These are phyloP conservation scores for Pherbina coryleti DNA, from an alignment of 2,888 invertebrate genomes.

Conservation along the genomic window DNA sequence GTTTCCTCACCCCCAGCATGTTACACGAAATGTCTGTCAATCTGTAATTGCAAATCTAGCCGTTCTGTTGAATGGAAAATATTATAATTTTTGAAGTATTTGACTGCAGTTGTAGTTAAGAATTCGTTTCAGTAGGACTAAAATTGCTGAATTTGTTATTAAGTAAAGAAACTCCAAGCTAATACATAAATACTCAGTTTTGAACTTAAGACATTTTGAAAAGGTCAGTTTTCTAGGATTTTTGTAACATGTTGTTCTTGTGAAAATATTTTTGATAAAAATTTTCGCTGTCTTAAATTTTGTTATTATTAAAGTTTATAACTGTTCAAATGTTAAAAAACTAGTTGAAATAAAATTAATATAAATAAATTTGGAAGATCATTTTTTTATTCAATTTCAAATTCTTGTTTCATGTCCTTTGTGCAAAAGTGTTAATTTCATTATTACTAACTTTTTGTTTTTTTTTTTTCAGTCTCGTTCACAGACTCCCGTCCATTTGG, in stretches of 20 bases:
- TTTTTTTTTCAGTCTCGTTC: conserved; percentile 79
- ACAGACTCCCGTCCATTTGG: conserved; percentile 95
- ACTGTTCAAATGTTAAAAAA: no score
- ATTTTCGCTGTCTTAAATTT: no score
- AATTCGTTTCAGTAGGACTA: conserved; percentile 50
- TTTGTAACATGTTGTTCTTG: neutral
- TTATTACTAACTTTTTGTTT: no score
- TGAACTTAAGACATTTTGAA: neutral
- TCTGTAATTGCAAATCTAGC: conserved; percentile 52
- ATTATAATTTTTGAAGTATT: neutral
- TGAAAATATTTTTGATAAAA: no score
- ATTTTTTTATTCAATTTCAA: no score
- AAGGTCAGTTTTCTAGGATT: no score
- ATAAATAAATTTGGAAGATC: no score
- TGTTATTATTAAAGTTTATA: no score
- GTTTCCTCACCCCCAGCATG: neutral
- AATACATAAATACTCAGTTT: neutral
- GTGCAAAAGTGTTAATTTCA: no score
- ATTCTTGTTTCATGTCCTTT: no score
- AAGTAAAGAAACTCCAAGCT: neutral
- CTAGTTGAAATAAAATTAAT: no score
- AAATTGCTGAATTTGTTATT: neutral
- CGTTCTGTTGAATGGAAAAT: neutral
- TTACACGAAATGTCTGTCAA: conserved; percentile 53
- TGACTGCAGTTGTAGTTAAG: conserved; percentile 54